phyloP scores from a whole-genome alignment of 2,797 vertebrate species.

The Petrocephalus sullivani region DNA sequence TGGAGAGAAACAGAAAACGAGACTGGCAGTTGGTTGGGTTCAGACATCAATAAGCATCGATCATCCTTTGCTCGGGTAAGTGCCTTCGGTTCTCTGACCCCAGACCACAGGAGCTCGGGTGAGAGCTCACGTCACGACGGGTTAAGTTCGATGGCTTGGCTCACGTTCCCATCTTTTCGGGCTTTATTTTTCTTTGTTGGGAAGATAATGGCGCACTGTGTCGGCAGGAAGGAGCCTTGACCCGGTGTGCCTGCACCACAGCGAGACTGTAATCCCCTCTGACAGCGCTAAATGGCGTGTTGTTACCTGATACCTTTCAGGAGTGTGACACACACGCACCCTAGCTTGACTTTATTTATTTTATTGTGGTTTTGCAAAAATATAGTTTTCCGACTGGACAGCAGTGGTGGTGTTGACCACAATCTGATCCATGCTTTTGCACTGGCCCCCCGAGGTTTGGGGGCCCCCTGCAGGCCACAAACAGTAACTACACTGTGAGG shows the following conservation, averaged over 20 bases:
- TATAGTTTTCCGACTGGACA: background rate
- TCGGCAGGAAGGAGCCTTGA: slow-evolving; percentile 61
- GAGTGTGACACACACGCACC: background rate
- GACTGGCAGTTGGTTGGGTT: slow-evolving; percentile 29
- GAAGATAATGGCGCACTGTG: slow-evolving; percentile 57
- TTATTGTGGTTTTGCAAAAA: background rate
- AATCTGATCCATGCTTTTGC: background rate
- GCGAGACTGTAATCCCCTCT: slow-evolving; percentile 48
- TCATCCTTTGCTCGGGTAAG: slow-evolving; percentile 64
- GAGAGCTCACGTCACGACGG: slow-evolving; percentile 40
- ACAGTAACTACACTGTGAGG: background rate
- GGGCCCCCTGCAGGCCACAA: background rate
- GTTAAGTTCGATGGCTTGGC: background rate
- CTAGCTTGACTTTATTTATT: background rate
- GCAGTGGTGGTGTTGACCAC: background rate
- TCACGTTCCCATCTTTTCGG: slow-evolving; percentile 17
- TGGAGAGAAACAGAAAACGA: background rate
- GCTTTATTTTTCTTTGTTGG: slow-evolving; percentile 33
- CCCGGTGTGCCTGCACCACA: slow-evolving; percentile 54
- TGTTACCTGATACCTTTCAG: background rate
- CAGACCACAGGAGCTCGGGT: slow-evolving; percentile 47
- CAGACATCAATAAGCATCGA: slow-evolving; percentile 64
- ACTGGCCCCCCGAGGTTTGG: background rate
- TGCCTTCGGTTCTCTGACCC: slow-evolving; percentile 65
- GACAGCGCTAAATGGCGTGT: slow-evolving; percentile 22